Evolutionary conservation across 2,113 vertebrate species (phyloP).

Genomic region (Vidua macroura): DNA sequence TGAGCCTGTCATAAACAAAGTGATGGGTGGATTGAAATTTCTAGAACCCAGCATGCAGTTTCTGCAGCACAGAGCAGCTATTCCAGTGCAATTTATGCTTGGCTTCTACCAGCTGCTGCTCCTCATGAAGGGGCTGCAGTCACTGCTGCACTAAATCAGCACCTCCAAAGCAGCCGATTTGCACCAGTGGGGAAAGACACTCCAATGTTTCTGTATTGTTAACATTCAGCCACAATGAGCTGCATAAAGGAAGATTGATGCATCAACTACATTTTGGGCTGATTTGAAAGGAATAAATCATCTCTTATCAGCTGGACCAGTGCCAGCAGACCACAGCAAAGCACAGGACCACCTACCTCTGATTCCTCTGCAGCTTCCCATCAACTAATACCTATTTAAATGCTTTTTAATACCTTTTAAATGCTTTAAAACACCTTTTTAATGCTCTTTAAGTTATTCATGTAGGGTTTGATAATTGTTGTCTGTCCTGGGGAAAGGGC

Average conservation of each 20-base stretch:
- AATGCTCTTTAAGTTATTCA: neutral
- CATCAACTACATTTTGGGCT: neutral
- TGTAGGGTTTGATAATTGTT: neutral
- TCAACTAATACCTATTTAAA: neutral
- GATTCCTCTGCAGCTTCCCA: neutral
- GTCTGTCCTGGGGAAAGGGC: neutral
- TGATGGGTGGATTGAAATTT: neutral
- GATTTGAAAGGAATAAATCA: neutral
- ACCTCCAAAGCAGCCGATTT: neutral
- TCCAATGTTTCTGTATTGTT: neutral
- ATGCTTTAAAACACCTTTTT: too few species aligned
- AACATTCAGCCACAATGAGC: neutral
- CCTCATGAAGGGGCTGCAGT: neutral
- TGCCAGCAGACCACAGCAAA: neutral
- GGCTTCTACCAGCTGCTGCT: neutral
- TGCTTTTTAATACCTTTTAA: too few species aligned
- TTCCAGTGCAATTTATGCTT: neutral
- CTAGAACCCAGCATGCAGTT: neutral
- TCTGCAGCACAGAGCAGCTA: neutral
- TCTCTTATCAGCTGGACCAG: neutral
- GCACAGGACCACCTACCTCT: neutral
- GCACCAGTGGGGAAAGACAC: neutral
- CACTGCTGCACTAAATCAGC: neutral
- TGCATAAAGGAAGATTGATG: neutral
- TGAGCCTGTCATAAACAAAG: neutral